phyloP scores from a whole-genome alignment of 2,113 vertebrate genomes.

The Rhabdomys dilectus region DNA sequence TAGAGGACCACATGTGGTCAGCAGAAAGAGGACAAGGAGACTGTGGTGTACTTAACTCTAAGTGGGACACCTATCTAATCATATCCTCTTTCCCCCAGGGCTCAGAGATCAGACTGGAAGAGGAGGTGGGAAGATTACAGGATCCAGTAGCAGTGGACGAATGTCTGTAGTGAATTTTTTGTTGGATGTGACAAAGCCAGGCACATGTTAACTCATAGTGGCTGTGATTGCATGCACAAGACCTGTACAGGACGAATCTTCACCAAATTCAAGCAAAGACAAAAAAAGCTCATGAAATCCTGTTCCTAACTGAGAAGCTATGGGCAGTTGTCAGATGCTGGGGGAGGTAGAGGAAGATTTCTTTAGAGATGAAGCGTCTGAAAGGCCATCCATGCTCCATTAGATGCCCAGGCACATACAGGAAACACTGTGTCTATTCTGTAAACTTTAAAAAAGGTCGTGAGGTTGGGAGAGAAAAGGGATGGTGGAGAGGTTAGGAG shows the following conservation, averaged over 20 bases:
- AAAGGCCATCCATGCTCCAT: too few relatives aligned
- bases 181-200: neutral
- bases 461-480: neutral
- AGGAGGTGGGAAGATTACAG: neutral
- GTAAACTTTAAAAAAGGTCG: neutral
- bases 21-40: too few relatives aligned
- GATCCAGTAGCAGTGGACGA: neutral
- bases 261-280: neutral
- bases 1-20: neutral
- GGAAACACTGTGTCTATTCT: neutral
- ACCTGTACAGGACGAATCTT: neutral
- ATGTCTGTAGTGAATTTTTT: neutral
- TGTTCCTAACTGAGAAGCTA: neutral
- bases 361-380: neutral
- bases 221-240: neutral
- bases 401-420: neutral
- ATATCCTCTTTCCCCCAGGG: neutral
- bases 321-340: neutral
- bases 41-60: neutral
- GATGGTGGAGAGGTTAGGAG: too few relatives aligned
- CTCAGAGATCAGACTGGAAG: neutral
- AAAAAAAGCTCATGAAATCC: neutral
- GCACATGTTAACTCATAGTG: neutral
- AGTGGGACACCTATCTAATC: neutral
- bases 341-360: neutral